Conservation (phyloP, 2,888 invertebrate genomes). For the Apodemia hepburni region DNA sequence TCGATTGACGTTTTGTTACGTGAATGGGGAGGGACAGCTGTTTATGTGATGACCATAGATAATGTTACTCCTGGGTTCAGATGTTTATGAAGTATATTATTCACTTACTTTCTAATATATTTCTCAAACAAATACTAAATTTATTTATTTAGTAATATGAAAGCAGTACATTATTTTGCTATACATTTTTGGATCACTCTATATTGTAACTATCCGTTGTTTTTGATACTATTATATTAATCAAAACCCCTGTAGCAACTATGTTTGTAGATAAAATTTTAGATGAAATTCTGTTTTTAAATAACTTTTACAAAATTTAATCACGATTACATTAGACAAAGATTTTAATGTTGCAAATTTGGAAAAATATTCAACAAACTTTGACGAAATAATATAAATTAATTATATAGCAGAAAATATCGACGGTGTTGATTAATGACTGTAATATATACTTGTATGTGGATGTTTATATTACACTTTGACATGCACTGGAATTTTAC, state of each 20-base stretch:
- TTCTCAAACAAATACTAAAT: background rate
- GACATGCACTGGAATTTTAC: background rate
- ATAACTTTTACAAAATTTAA: background rate
- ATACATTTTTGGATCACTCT: background rate
- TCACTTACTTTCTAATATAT: no score
- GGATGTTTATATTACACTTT: background rate
- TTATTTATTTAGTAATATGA: background rate
- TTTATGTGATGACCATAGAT: no score
- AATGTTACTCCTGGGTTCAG: no score
- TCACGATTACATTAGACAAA: background rate
- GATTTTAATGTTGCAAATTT: background rate
- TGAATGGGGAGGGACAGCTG: no score
- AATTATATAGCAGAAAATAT: background rate
- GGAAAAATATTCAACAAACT: background rate
- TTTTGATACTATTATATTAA: background rate
- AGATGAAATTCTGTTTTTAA: background rate
- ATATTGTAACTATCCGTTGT: background rate
- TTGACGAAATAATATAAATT: background rate
- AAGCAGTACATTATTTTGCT: background rate
- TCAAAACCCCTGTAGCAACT: background rate
- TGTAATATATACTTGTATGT: background rate
- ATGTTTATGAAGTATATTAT: no score
- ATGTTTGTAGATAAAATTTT: background rate
- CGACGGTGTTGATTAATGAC: background rate
- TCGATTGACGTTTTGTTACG: no score